phyloP scores from a whole-genome alignment of 2,888 invertebrate species.

The Spodoptera exigua region DNA sequence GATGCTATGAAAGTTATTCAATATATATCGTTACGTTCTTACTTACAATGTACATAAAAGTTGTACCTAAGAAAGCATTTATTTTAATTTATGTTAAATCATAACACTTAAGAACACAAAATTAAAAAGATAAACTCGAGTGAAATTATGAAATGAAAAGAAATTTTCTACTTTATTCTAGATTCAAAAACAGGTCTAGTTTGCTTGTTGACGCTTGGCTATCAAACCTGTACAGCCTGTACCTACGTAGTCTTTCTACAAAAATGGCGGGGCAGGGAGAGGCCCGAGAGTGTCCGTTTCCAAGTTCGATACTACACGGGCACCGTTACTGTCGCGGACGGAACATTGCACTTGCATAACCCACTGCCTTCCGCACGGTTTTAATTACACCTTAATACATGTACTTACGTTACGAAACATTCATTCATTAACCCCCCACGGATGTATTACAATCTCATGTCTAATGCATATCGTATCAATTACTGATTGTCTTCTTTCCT shows the following conservation, averaged over 20 bases:
- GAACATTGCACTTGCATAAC: slow-evolving; percentile 46
- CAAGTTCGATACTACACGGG: slow-evolving; percentile 17
- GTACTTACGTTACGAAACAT: slow-evolving; percentile 32
- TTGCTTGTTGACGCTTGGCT: slow-evolving; percentile 62
- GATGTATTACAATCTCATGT: slow-evolving; percentile 36
- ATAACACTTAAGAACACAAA: too few species aligned
- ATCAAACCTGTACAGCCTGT: slow-evolving; percentile 66
- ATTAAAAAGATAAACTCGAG: too few species aligned
- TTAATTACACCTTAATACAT: slow-evolving; percentile 19
- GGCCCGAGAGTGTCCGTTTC: slow-evolving; percentile 32
- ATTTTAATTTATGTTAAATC: too few species aligned
- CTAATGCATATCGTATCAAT: slow-evolving; percentile 14
- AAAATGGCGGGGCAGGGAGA: slow-evolving; percentile 41
- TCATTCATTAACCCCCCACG: slow-evolving; percentile 19
- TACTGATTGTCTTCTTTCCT: slow-evolving; percentile 14
- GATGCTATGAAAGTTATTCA: too few species aligned
- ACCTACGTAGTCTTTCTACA: slow-evolving; percentile 45
- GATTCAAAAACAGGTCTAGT: slow-evolving; percentile 64
- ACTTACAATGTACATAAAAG: too few species aligned
- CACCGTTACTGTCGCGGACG: slow-evolving; percentile 29
- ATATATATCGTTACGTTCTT: too few species aligned
- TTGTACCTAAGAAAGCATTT: too few species aligned
- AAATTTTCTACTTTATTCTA: slow-evolving; percentile 60
- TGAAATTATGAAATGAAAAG: background rate
- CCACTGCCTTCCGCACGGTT: slow-evolving; percentile 40